These are phyloP conservation scores for Rhinopomastus cyanomelas DNA, from an alignment of 2,113 vertebrate species.

Conservation along the genomic window DNA sequence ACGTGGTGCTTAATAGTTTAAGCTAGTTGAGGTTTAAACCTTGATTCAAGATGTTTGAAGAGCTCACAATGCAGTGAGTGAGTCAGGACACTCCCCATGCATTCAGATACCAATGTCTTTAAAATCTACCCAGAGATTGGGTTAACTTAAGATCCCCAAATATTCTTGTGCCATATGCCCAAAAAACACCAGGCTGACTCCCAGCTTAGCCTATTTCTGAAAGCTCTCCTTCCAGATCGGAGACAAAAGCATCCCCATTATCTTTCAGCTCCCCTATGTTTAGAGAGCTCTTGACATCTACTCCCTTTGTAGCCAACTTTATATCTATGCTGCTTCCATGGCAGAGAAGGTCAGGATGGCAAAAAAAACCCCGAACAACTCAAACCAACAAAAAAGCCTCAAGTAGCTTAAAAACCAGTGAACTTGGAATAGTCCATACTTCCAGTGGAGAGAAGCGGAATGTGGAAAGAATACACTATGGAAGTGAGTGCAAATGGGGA, in stretches of 20 bases:
- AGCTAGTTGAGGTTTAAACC: background rate
- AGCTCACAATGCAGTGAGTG: fast-evolving
- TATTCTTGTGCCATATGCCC: background rate
- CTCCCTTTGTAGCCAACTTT: background rate
- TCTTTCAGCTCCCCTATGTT: background rate
- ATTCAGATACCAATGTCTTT: background rate
- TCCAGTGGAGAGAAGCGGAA: background rate
- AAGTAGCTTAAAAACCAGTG: background rate
- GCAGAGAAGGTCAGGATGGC: background rate
- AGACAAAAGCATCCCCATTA: background rate
- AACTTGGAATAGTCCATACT: background rate
- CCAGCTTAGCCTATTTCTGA: background rate
- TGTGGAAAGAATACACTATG: background rate
- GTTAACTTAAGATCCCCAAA: background rate
- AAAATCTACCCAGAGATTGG: background rate
- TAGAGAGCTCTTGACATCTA: background rate
- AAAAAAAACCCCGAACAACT: too few species aligned
- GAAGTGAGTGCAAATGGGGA: background rate
- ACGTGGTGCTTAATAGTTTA: background rate
- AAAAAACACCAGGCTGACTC: background rate
- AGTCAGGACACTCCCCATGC: background rate
- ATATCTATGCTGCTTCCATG: background rate
- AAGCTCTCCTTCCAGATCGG: background rate
- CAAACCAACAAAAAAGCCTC: background rate
- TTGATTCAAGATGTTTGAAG: background rate